Base-by-base conservation (phyloP, 1,140 invertebrate species). In the Lasaia peninsularis region DNA sequence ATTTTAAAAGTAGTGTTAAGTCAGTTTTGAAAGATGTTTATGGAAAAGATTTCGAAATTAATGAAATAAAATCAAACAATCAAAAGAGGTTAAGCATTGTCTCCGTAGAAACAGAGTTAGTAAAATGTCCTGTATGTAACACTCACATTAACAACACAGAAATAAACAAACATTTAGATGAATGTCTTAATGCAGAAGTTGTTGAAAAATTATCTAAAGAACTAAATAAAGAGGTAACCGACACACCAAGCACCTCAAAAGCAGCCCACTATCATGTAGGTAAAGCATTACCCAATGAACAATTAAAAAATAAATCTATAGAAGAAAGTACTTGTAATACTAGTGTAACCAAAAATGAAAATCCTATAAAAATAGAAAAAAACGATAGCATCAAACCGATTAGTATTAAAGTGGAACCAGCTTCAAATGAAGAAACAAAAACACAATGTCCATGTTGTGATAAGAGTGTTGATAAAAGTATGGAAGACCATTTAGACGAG, bases 401-500 rank as follows among this genome's bases (percentile, higher is more conserved):
- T 10, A 28, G 4, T 7, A 52, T 74, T 34, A 71, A 70, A 54
- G 34, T 57, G 2, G 64, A 70, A 57, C 64, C 70, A 16, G 65
- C 71, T 12, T 63, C 69, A 20, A 54, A 61, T 31, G 63, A 64
- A 53, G 65, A 66, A 65, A 62, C 62, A 24, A 53, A 67, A 6
- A 74, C 24, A 7, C 24, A 60, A 33, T 95, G 94, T 81, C 91
- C 94, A 18, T 91, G 92, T 55, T 95, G 94, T 73, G 91, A 91
- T 18, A 80, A 81, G 37, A 66, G 79, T 33, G 82, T 94, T 33
- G 65, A 79, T 31, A 86, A 78, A 31, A 60, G 86, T 1, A 81
- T 94, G n/a, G 84, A 90, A 68, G 85, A 91, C 52, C 93, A 94
- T 89, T 81, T 94, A 28, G 92, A 94, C 49, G 90, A 91, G 56